A percentile compares a stretch with the other conserved stretches of the same genome.
phyloP scores from a whole-genome alignment of 1,140 invertebrate genomes.

The Drosophila truncata region DNA sequence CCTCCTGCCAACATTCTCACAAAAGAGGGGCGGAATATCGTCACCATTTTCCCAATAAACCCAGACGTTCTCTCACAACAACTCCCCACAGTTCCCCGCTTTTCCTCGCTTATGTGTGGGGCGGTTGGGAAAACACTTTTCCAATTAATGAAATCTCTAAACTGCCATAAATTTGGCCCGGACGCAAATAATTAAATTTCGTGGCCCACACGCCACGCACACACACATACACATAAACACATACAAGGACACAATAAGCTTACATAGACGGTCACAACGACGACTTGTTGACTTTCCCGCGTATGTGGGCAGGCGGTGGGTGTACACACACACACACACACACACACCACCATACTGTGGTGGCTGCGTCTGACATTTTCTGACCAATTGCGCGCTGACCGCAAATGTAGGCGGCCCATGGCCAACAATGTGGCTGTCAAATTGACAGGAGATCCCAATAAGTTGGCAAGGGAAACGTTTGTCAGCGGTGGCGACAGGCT shows the following conservation, averaged over 20 bases:
- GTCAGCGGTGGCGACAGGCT: conserved; percentile 6
- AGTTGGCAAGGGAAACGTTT: conserved; percentile 4
- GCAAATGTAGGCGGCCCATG: conserved; percentile 63
- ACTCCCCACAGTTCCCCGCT: neutral
- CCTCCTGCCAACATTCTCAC: conserved; percentile 13
- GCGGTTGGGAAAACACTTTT: conserved; percentile 74
- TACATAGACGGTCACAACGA: conserved; percentile 20
- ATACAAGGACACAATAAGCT: conserved; percentile 25
- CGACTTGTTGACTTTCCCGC: conserved; percentile 70
- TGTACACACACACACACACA: neutral
- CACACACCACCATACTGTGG: neutral
- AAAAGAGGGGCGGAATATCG: conserved; percentile 5
- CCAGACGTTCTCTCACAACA: neutral
- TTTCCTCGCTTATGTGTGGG: conserved; percentile 1
- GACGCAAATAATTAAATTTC: conserved; percentile 83
- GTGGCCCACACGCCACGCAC: conserved; percentile 54
- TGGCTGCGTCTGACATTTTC: conserved; percentile 59
- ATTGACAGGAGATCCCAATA: conserved; percentile 45
- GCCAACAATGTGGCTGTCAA: conserved; percentile 47
- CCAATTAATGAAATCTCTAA: conserved; percentile 85
- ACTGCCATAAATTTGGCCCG: conserved; percentile 82
- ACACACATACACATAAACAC: conserved; percentile 2
- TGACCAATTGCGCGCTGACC: conserved; percentile 59
- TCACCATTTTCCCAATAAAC: conserved; percentile 7
- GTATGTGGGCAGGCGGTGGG: conserved; percentile 13